A percentile compares a stretch with the other conserved stretches of the same genome.
Conservation (phyloP, 2,113 vertebrate species). For the Campylorhamphus procurvoides region DNA sequence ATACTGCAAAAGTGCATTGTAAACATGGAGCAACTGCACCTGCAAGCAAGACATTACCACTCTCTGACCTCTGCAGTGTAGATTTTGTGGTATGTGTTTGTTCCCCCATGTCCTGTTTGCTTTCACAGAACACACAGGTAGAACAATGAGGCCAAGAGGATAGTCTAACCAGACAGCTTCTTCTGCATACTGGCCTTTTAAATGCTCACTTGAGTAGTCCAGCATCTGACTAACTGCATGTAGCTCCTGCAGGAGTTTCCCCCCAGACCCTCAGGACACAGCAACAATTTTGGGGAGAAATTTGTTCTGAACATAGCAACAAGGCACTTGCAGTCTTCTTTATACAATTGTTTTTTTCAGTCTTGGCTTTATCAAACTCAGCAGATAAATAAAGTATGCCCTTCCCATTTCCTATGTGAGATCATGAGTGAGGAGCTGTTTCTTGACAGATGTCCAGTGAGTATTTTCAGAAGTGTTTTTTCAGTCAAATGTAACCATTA, state of each 20-base stretch:
- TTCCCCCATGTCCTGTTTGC: background rate
- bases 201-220: background rate
- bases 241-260: background rate
- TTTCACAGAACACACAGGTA: background rate
- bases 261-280: background rate
- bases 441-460: constrained; percentile 29
- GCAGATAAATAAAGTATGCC: constrained; percentile 42
- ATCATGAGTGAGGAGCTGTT: constrained; percentile 40
- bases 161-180: background rate
- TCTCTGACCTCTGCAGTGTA: background rate
- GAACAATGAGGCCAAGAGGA: background rate
- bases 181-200: background rate
- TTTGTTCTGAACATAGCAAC: background rate
- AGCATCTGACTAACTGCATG: background rate
- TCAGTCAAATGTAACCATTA: constrained; percentile 13
- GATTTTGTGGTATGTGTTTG: background rate
- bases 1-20: background rate
- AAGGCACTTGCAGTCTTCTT: background rate
- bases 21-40: background rate
- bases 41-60: background rate
- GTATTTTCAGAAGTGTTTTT: constrained; percentile 45
- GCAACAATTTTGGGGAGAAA: background rate
- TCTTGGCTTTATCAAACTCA: constrained; percentile 15
- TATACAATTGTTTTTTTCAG: background rate
- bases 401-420: constrained; percentile 40